Conservation (phyloP, 2,113 vertebrate genomes). For the Aepyceros melampus region DNA sequence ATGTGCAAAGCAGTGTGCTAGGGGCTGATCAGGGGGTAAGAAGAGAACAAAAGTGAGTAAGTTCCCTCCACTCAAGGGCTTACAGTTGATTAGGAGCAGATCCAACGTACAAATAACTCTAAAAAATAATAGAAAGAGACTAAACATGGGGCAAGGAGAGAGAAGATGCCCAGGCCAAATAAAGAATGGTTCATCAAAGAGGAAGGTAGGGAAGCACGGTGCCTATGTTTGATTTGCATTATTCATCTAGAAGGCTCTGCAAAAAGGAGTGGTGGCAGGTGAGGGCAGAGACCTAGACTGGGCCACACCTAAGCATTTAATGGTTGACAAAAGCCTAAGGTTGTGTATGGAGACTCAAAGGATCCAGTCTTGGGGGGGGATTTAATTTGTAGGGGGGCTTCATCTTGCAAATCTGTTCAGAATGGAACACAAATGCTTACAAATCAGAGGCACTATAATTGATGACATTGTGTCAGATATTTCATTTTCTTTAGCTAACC, state of each 20-base stretch:
- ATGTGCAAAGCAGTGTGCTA: background rate
- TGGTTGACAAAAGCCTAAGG: background rate
- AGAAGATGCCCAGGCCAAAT: background rate
- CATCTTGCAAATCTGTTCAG: background rate
- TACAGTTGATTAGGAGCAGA: background rate
- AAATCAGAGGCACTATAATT: background rate
- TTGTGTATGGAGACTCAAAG: background rate
- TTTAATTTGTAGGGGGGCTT: background rate
- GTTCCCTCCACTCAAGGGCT: background rate
- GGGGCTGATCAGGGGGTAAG: background rate
- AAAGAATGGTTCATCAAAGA: background rate
- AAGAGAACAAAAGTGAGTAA: background rate
- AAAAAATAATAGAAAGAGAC: background rate
- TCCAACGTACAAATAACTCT: background rate
- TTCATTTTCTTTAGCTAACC: background rate
- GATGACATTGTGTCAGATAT: background rate
- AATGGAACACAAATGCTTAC: background rate
- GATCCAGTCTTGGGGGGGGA: background rate
- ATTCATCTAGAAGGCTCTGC: background rate
- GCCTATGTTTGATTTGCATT: background rate
- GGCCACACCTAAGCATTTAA: background rate
- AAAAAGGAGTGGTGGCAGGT: background rate
- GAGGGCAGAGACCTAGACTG: background rate
- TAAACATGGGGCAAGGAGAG: background rate
- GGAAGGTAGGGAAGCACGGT: background rate